Percentiles rank a stretch among this genome's conserved stretches.
Conservation (phyloP, 1,140 invertebrate species). For the Drosophila nigrodunni region DNA sequence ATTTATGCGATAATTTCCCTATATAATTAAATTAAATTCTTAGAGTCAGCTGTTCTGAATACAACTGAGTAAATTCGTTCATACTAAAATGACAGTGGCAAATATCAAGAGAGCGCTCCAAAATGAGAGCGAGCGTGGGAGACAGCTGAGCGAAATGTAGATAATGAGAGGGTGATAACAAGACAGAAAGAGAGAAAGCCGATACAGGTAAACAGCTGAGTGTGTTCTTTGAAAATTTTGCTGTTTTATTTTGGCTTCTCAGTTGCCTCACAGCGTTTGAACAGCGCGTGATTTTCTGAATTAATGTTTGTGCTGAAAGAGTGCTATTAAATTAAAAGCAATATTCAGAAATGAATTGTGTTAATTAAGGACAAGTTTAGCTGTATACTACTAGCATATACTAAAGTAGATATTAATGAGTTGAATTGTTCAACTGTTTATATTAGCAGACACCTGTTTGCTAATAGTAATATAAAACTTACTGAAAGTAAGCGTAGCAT, state of each 20-base stretch:
- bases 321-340: slow-evolving; percentile 2
- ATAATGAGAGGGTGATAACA: background rate
- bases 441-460: slow-evolving; percentile 14
- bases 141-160: background rate
- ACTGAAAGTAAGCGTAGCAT: no score
- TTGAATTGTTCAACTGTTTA: background rate
- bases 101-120: slow-evolving; percentile 5
- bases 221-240: slow-evolving; percentile 31
- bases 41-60: no score
- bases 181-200: background rate
- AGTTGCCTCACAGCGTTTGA: slow-evolving; percentile 55
- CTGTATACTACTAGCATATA: background rate
- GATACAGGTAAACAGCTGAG: slow-evolving; percentile 19
- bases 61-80: slow-evolving; percentile 1
- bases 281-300: slow-evolving; percentile 31
- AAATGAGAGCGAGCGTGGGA: background rate
- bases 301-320: background rate
- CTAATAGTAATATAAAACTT: background rate
- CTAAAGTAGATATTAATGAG: background rate
- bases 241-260: slow-evolving; percentile 33
- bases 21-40: background rate
- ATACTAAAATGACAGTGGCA: background rate
- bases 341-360: slow-evolving; percentile 9
- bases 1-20: no score
- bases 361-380: background rate